Evolutionary conservation across 2,113 vertebrate species (phyloP), one percentile per base, ranked within the genome.

Genomic region (Ciconia boyciana): DNA sequence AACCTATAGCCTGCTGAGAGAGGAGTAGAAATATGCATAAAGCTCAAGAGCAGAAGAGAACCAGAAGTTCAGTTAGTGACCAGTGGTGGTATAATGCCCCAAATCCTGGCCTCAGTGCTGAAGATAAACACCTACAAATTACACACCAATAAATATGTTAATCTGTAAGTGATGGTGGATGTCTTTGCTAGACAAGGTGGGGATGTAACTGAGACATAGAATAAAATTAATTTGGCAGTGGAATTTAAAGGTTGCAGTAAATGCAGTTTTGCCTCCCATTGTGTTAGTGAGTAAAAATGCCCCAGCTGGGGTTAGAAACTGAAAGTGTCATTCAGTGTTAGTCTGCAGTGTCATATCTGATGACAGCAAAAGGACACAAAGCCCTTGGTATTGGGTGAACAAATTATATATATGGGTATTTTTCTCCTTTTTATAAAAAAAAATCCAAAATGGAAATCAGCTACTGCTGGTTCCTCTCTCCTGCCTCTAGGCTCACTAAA

Each of bases 1-100:
- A 69, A 10, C 20, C 44, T 26, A 7, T 26, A 52, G 64, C 69
- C 48, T 57, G 16, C 48, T 58, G 48, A 46, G 44, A 64, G 14
- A 0, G 9, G 6, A 5, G 11, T 3, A 62, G 39, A 51, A 64
- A 69, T 51, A 41, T 8, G 6, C 1, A 0, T 66, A 36, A 85
- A 82, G 32, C 28, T 28, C 51, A 69, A 41, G 52, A 66, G n/a
- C 5, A 34, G 29, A 15, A 75, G 25, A 48, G 29, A 71, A 48
- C 3, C 36, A 52, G 29, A 66, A 75, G n/a, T 74, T 78, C 65
- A 36, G 9, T 16, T 34, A 34, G 16, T 36, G 41, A 46, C 36
- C 41, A 48, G 55, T n/a, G 55, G 15, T 62, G 48, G 9, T 52
- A 10, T 36, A 43, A 28, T 48, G 24, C 17, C 31, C 49, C 31